These are phyloP conservation scores for Hoplias malabaricus DNA, from an alignment of 2,113 vertebrate species.

Conservation along the genomic window DNA sequence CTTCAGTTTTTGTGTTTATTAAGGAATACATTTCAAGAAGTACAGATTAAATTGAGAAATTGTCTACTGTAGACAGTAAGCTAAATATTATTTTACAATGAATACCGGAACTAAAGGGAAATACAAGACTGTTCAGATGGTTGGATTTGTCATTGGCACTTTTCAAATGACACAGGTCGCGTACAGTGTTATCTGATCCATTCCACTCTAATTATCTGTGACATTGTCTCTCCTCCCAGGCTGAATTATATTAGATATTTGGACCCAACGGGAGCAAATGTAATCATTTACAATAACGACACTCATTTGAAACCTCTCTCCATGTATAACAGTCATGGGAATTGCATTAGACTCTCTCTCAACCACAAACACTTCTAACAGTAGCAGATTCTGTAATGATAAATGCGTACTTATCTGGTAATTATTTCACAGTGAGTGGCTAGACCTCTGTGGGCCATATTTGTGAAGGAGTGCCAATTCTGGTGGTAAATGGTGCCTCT, in stretches of 20 bases:
- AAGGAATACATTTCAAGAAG: neutral
- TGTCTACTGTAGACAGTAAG: neutral
- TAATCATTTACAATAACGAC: constrained; percentile 41
- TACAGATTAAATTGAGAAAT: neutral
- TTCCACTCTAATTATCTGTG: neutral
- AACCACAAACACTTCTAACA: constrained; percentile 28
- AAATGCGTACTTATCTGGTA: constrained; percentile 27
- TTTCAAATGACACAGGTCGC: neutral
- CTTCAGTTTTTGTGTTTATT: too few relatives aligned
- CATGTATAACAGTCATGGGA: constrained; percentile 28
- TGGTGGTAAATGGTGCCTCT: neutral
- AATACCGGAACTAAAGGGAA: neutral
- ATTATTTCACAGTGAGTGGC: constrained; percentile 32
- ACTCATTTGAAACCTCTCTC: constrained; percentile 35
- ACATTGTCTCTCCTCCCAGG: constrained; percentile 5
- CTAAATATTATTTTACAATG: neutral
- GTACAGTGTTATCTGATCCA: neutral
- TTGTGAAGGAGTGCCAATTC: constrained; percentile 33
- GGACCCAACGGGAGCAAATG: constrained; percentile 29
- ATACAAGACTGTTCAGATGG: neutral
- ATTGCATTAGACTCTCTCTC: constrained; percentile 25
- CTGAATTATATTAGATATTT: constrained; percentile 27
- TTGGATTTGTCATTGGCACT: neutral
- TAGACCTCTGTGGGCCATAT: constrained; percentile 36
- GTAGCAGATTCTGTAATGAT: constrained; percentile 31